Conservation (phyloP, 2,888 invertebrate genomes). For the Tenthredo livida region DNA sequence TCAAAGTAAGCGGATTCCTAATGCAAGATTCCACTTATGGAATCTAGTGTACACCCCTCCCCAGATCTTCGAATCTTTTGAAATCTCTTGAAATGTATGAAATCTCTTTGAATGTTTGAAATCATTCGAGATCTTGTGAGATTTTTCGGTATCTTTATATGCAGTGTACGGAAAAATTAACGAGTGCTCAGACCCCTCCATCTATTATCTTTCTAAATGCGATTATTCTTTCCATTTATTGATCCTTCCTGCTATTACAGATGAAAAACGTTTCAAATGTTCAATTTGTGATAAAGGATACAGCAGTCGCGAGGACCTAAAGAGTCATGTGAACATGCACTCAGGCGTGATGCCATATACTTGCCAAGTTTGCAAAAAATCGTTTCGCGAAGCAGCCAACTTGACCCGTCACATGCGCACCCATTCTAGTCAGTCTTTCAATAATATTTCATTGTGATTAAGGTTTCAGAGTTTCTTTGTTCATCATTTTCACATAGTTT, state of each 20-base stretch:
- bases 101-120: background rate
- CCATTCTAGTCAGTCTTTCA: constrained; percentile 82
- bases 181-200: too few species aligned
- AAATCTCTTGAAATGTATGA: too few species aligned
- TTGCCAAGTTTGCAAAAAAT: constrained; percentile 84
- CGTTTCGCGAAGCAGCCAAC: constrained; percentile 85
- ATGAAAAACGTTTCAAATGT: constrained; percentile 81
- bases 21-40: background rate
- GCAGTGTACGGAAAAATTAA: too few species aligned
- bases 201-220: too few species aligned
- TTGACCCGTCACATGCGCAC: constrained; percentile 85
- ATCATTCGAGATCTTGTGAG: too few species aligned
- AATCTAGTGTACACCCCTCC: too few species aligned
- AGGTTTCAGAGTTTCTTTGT: background rate
- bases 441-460: background rate
- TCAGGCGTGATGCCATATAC: constrained; percentile 80
- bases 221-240: background rate
- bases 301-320: constrained; percentile 81
- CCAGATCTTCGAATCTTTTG: too few species aligned
- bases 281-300: constrained; percentile 83
- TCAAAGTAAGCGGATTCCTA: constrained; percentile 64
- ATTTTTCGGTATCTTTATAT: too few species aligned
- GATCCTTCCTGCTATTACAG: constrained; percentile 68
- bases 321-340: constrained; percentile 81
- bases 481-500: background rate